Evolutionary conservation across 2,888 invertebrate species (phyloP).

Genomic region (Ariolimax columbianus): DNA sequence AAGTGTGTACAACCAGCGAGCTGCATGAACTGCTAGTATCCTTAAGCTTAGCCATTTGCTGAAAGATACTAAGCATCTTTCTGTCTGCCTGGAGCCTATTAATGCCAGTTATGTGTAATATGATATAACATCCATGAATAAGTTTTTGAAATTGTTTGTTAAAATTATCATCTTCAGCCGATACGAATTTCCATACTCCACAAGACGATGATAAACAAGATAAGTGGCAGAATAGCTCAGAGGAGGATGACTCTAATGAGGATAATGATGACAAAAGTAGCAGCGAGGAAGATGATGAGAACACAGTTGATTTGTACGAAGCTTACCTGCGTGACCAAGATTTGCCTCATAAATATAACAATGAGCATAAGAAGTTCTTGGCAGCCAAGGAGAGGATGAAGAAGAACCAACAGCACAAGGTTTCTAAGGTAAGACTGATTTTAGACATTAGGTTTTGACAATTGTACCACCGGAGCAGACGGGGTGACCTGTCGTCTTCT

Average conservation of each 20-base stretch:
- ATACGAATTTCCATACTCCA: constrained; percentile 35
- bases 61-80: too few relatives aligned
- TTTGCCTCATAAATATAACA: constrained; percentile 88
- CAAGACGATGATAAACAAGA: constrained; percentile 44
- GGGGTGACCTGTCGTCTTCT: too few relatives aligned
- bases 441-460: too few relatives aligned
- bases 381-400: constrained; percentile 92
- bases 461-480: too few relatives aligned
- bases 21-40: too few relatives aligned
- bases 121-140: too few relatives aligned
- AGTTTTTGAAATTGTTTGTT: too few relatives aligned
- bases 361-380: constrained; percentile 98
- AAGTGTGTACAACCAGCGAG: too few relatives aligned
- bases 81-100: too few relatives aligned
- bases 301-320: constrained; percentile 60
- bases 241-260: constrained; percentile 29
- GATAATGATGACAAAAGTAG: constrained; percentile 80
- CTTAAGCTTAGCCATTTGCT: too few relatives aligned
- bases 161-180: constrained; percentile 11
- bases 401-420: constrained; percentile 95
- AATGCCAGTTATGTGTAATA: too few relatives aligned
- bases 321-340: constrained; percentile 68
- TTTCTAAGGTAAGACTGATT: constrained; percentile 82
- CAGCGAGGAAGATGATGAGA: constrained; percentile 86
- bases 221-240: constrained; percentile 36